These are phyloP conservation scores for Lycopodina hypogea DNA, from an alignment of 37 sponge, comb jelly and placozoan genomes.

Conservation along the genomic window DNA sequence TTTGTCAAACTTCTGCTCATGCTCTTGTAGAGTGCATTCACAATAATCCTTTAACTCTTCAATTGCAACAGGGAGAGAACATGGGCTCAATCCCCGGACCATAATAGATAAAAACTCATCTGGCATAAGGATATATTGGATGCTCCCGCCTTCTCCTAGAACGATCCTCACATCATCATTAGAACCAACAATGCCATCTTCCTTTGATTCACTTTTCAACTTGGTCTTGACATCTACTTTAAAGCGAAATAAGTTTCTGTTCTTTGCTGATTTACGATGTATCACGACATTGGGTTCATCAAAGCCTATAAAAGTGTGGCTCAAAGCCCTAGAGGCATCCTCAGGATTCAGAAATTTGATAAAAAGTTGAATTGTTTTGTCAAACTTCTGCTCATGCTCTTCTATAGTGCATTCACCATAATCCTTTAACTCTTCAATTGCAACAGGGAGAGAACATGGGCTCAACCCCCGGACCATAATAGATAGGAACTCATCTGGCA, in stretches of 20 bases:
- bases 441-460: neutral
- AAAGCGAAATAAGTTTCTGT: conserved; percentile 1
- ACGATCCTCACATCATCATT: conserved; percentile 50
- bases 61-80: neutral
- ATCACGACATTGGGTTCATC: neutral
- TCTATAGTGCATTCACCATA: conserved; percentile 26
- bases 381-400: neutral
- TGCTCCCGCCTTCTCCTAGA: conserved; percentile 48
- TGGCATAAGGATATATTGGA: conserved; percentile 61
- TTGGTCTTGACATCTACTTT: conserved; percentile 8
- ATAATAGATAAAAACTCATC: conserved; percentile 34
- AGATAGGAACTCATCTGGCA: conserved; percentile 52
- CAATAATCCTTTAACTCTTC: conserved; percentile 5
- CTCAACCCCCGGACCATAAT: conserved; percentile 28
- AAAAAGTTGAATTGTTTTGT: neutral
- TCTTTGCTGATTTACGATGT: neutral
- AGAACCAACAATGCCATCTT: conserved; percentile 26
- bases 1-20: neutral
- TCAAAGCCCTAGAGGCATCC: conserved; percentile 22
- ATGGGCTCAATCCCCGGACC: conserved; percentile 10
- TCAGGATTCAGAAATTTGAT: conserved; percentile 38
- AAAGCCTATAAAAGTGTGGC: neutral
- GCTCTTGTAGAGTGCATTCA: neutral
- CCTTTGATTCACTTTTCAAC: conserved; percentile 6
- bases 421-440: neutral